phyloP scores from a whole-genome alignment of 2,888 invertebrate species.

The Drosophila putrida region DNA sequence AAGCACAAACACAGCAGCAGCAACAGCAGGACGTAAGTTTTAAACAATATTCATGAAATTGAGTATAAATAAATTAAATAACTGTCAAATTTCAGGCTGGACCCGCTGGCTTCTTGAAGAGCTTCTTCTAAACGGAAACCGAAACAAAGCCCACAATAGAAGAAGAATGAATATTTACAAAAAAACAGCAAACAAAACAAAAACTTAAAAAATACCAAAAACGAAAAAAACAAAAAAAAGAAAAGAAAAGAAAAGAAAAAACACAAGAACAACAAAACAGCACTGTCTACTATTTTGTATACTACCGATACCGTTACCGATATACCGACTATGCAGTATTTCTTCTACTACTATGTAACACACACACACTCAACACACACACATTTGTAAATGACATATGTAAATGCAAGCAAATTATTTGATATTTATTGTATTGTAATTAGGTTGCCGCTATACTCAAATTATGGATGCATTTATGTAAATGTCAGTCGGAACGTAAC shows the following conservation, averaged over 20 bases:
- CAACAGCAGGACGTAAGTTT: conserved; percentile 87
- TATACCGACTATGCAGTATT: conserved; percentile 73
- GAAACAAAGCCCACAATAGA: conserved; percentile 48
- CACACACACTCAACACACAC: conserved; percentile 46
- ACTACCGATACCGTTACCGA: conserved; percentile 63
- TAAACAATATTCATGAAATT: neutral
- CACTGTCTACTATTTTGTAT: conserved; percentile 79
- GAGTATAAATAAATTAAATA: neutral
- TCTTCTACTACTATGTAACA: conserved; percentile 63
- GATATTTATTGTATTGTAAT: conserved; percentile 76
- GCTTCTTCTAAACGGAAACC: conserved; percentile 92
- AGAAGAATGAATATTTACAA: conserved; percentile 50
- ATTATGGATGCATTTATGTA: conserved; percentile 75
- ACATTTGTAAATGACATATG: conserved; percentile 78
- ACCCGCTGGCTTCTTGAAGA: conserved; percentile 97
- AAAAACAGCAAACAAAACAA: conserved; percentile 23
- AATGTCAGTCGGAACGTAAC: conserved; percentile 51
- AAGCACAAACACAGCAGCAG: conserved; percentile 94
- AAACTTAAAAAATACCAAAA: conserved; percentile 4
- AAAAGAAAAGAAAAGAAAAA: conserved; percentile 13
- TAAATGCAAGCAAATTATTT: conserved; percentile 74
- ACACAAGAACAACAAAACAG: conserved; percentile 50
- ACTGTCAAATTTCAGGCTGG: conserved; percentile 89
- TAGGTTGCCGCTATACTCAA: conserved; percentile 80
- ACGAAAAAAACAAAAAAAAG: neutral